Percentiles rank a stretch among this genome's conserved stretches.
Evolutionary conservation across 2,113 vertebrate genomes (phyloP).

Genomic region (Thunnus maccoyii): DNA sequence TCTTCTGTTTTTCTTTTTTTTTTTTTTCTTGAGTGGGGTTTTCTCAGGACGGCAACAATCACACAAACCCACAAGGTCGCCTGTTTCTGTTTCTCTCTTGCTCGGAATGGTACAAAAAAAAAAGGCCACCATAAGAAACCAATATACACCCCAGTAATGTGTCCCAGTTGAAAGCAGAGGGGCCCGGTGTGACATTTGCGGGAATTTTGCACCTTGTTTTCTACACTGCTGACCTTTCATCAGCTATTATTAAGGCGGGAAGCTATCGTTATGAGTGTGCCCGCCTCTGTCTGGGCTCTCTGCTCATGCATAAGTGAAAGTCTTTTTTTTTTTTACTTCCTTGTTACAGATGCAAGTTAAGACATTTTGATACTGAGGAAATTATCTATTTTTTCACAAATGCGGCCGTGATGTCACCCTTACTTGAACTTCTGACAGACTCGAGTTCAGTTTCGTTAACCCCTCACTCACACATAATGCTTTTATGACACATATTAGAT

Average conservation of each 20-base stretch:
- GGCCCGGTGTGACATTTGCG: neutral
- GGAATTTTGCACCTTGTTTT: slow-evolving; percentile 14
- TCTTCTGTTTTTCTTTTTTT: slow-evolving; percentile 10
- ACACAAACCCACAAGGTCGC: slow-evolving; percentile 33
- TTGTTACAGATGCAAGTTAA: neutral
- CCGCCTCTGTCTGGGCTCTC: neutral
- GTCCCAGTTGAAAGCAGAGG: slow-evolving; percentile 1
- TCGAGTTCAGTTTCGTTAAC: neutral
- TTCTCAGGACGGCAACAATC: slow-evolving; percentile 36
- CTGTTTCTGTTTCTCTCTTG: slow-evolving; percentile 1
- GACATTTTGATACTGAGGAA: neutral
- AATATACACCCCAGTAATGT: neutral
- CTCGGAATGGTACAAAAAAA: neutral
- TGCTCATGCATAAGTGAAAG: neutral
- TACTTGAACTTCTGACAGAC: neutral
- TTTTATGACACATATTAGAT: neutral
- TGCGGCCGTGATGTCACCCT: too few species aligned
- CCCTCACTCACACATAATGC: neutral
- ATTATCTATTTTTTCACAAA: neutral
- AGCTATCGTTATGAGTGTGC: neutral
- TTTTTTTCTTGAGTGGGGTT: neutral
- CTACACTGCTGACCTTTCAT: slow-evolving; percentile 9
- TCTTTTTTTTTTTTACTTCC: neutral
- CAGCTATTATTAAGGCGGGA: neutral
- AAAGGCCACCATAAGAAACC: neutral